Base-by-base conservation (phyloP, 1,140 invertebrate genomes). In the Aplysia californica region DNA sequence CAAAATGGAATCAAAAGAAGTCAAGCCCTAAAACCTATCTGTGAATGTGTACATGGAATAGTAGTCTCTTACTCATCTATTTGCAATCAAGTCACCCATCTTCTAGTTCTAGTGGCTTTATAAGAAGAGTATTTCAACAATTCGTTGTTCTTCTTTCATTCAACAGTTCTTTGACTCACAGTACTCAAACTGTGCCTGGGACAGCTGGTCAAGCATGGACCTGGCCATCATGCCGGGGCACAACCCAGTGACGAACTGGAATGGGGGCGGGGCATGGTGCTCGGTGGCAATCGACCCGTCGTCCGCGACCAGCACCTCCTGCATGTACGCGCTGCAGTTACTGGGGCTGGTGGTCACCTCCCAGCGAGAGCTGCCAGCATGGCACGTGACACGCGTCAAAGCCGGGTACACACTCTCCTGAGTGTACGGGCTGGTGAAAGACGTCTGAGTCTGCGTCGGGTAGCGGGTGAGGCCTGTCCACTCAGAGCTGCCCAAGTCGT, bases 341-440 rank as follows among this genome's bases (percentile, higher is more conserved):
- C n/a, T 61, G 5, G 10, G 18, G 18, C n/a, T 61, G 20, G 55
- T 59, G 29, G 31, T 59, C n/a, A 61, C n/a, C 35, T 59, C 35
- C 70, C 70, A 72, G 3, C 70, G 2, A n/a, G 55, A 59, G 31
- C 55, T 59, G 3, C 70, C 70, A 15, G 70, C 50, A 18, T 72
- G 70, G 38, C 70, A 72, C 3, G 70, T 36, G 23, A 61, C 55
- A 1, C 70, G 70, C 1, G 56, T 39, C 31, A 59, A n/a, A 3
- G 70, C 70, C 18, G 70, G 70, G 35, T 72, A 72, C 1, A 61
- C 4, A 20, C 15, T 15, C 6, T 55, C 68, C 4, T 26, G 39
- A 20, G 23, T 31, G 3, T 55, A 23, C 29, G 33, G 18, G 23
- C 6, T 10, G 23, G 36, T 15, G 6, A 26, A 26, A 61, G 58